Evolutionary conservation across 2,888 invertebrate genomes (phyloP).

Genomic region (Lochmaea capreae): DNA sequence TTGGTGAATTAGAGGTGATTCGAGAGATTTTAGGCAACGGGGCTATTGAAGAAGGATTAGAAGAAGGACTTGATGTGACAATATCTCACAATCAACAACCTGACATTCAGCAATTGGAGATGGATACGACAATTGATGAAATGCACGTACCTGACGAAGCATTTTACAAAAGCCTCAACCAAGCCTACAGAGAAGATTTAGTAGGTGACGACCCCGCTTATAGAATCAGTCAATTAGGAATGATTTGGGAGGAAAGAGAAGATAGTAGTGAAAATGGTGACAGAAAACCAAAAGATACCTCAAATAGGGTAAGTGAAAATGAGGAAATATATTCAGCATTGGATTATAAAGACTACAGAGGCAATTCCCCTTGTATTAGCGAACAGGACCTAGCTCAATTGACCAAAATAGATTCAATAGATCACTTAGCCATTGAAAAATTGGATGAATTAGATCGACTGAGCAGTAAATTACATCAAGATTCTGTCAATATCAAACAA

Average conservation of each 20-base stretch:
- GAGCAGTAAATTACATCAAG: constrained; percentile 81
- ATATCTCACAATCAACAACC: constrained; percentile 61
- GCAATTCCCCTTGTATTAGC: constrained; percentile 79
- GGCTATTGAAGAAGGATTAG: constrained; percentile 74
- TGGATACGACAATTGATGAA: constrained; percentile 68
- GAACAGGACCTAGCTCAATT: constrained; percentile 83
- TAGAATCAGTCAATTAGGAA: constrained; percentile 80
- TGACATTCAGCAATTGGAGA: constrained; percentile 61
- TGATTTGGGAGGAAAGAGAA: constrained; percentile 90
- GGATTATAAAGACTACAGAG: constrained; percentile 84
- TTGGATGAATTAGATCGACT: constrained; percentile 82
- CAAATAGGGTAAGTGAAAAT: constrained; percentile 64
- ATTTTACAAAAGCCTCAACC: constrained; percentile 88
- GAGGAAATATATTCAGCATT: constrained; percentile 79
- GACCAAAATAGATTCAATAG: constrained; percentile 79
- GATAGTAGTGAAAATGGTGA: constrained; percentile 73
- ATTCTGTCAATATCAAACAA: constrained; percentile 82
- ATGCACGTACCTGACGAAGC: constrained; percentile 80
- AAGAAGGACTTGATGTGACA: constrained; percentile 73
- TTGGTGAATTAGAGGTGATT: constrained; percentile 71
- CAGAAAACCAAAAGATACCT: constrained; percentile 56
- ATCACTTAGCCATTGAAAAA: constrained; percentile 82
- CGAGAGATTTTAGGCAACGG: constrained; percentile 76
- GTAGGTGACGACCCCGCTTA: constrained; percentile 65
- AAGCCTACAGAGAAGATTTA: constrained; percentile 86